A percentile compares a stretch with the other conserved stretches of the same genome.
Evolutionary conservation across 2,797 vertebrate genomes (phyloP).

Genomic region (Poecilia velifera): DNA sequence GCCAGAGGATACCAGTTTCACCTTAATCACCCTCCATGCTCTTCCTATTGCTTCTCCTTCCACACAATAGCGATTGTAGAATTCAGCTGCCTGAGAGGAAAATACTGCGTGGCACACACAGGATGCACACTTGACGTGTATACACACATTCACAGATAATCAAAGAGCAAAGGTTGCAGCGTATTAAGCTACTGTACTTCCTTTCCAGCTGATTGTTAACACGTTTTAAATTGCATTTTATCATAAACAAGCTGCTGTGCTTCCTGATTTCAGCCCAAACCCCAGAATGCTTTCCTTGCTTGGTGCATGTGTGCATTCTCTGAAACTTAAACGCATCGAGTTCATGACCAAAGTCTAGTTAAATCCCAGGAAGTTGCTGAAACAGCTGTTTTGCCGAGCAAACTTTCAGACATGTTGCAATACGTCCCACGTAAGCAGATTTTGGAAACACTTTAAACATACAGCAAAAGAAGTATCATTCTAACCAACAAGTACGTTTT

Average conservation of each 20-base stretch:
- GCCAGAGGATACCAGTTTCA: slow-evolving; percentile 67
- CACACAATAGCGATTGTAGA: slow-evolving; percentile 47
- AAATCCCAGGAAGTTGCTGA: neutral
- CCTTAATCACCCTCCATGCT: slow-evolving; percentile 72
- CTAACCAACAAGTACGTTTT: too few relatives aligned
- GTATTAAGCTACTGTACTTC: slow-evolving; percentile 40
- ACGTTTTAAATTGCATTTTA: slow-evolving; percentile 3
- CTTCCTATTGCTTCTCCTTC: slow-evolving; percentile 78
- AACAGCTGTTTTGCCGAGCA: neutral
- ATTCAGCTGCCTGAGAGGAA: slow-evolving; percentile 33
- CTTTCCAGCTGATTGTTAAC: slow-evolving; percentile 17
- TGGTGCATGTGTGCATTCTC: neutral
- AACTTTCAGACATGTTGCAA: neutral
- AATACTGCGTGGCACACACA: slow-evolving; percentile 17
- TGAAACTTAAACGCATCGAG: slow-evolving; percentile 3
- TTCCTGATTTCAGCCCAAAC: slow-evolving; percentile 24
- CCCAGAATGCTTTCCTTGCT: neutral
- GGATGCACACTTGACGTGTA: slow-evolving; percentile 19
- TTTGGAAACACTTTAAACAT: neutral
- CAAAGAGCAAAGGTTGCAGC: slow-evolving; percentile 29
- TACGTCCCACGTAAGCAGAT: neutral
- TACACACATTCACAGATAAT: slow-evolving; percentile 37
- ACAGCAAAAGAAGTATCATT: too few relatives aligned
- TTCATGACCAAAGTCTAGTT: neutral
- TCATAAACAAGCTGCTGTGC: slow-evolving; percentile 12